Base-by-base conservation (phyloP, 2,888 invertebrate species). In the Morpho achilles region DNA sequence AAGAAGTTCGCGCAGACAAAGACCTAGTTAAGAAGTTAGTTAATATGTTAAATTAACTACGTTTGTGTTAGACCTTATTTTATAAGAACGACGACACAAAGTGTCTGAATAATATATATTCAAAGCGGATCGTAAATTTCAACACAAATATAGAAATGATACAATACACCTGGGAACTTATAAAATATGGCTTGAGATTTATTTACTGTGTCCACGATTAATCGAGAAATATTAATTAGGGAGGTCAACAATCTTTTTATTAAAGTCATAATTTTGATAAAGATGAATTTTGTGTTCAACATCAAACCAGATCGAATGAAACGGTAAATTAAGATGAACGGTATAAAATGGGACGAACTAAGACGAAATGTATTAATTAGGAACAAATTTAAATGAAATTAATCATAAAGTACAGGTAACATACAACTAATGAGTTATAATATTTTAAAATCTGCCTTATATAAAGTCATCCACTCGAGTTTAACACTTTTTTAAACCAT, bases 181-280 rank as follows among this genome's bases (percentile, higher is more conserved):
- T 81, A 78, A 78, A 78, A 76, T 63, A 77, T 77, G 71, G 67
- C 67, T 63, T 44, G 67, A 79, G 81, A 86, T 86, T 84, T 82
- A 84, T 85, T 78, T 74, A 69, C 72, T 71, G 70, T 71, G 69
- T 72, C 66, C 68, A 69, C 75, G 74, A 77, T 78, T 79, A 77
- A 82, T 82, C 70, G 76, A 70, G 67, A 77, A 79, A 77, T 79
- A 82, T 83, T 84, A 84, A 85, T 87, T 83, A 82, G 74, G 51
- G 72, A 76, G 85, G 82, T 85, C 83, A 84, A 85, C 67, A 75
- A 70, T 75, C 84, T 80, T 65, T 75, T 78, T 77, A 79, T 79
- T 74, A 71, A 72, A 64, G 70, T 56, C 57, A 67, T 61, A 66
- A 68, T 62, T 61, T 62, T 48, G 62, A 63, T 54, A 65, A 57